Percentiles rank a stretch among this genome's conserved stretches.
Conservation (phyloP, 1,140 invertebrate species). For the Spodoptera litura region DNA sequence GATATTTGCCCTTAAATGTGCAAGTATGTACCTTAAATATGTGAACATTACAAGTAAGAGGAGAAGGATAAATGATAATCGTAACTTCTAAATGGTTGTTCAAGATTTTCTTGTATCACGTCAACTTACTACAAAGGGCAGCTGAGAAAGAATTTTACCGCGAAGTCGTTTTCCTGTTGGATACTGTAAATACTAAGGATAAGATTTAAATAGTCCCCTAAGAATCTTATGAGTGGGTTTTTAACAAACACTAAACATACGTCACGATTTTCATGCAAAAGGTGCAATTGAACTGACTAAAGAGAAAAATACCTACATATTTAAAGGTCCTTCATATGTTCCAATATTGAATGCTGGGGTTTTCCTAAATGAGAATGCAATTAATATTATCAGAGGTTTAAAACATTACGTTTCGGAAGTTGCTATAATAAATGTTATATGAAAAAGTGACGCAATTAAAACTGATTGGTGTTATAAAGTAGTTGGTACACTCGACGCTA, state of each 20-base stretch:
- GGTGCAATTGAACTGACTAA: too few relatives aligned
- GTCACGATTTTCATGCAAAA: too few relatives aligned
- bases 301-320: too few relatives aligned
- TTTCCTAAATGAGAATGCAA: too few relatives aligned
- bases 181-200: slow-evolving; percentile 7
- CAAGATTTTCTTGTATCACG: slow-evolving; percentile 16
- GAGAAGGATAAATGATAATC: not conserved
- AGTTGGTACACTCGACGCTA: slow-evolving; percentile 33
- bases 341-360: too few relatives aligned
- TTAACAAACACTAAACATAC: not conserved
- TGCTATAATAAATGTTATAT: not conserved
- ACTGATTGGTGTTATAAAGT: slow-evolving; percentile 11
- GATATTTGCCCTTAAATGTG: too few relatives aligned
- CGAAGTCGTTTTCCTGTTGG: slow-evolving; percentile 25
- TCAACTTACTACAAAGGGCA: slow-evolving; percentile 13
- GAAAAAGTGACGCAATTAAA: slow-evolving; percentile 12
- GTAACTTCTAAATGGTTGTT: not conserved
- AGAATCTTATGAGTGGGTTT: not conserved
- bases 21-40: not conserved
- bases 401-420: not conserved
- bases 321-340: too few relatives aligned
- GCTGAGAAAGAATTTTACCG: not conserved
- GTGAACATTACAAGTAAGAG: not conserved
- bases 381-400: too few relatives aligned
- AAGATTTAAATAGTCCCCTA: slow-evolving; percentile 1